These are phyloP conservation scores for Hylomyscus alleni DNA, from an alignment of 2,797 vertebrate species.

Conservation along the genomic window DNA sequence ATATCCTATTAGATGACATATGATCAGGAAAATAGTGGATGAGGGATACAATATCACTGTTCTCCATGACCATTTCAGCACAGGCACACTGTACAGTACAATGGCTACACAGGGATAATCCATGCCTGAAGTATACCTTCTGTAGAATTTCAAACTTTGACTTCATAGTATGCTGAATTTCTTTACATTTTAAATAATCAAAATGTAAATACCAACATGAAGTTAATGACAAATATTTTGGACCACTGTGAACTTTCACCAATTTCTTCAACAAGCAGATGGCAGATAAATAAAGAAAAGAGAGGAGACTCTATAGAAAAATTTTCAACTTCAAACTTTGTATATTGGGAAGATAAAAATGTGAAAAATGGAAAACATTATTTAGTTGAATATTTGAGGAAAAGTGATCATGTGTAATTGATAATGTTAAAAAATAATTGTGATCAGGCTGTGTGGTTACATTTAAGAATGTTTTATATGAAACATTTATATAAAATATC, in stretches of 20 bases:
- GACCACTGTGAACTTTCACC: not conserved
- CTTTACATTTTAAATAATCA: slow-evolving; percentile 34
- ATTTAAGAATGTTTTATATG: slow-evolving; percentile 7
- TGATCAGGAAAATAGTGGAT: not conserved
- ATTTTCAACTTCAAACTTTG: not conserved
- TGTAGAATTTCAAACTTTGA: not conserved
- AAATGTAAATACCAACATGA: slow-evolving; percentile 19
- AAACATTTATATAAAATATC: slow-evolving; percentile 42
- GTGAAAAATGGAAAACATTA: not conserved
- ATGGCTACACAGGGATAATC: not conserved
- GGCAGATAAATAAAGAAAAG: not conserved
- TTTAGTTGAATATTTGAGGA: not conserved
- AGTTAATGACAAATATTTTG: not conserved
- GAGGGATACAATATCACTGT: not conserved
- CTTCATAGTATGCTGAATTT: not conserved
- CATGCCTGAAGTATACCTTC: not conserved
- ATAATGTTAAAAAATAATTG: not conserved
- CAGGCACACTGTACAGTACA: not conserved
- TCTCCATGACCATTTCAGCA: not conserved
- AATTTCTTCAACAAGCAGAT: slow-evolving; percentile 3
- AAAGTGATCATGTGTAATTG: not conserved
- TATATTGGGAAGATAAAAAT: not conserved
- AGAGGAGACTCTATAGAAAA: not conserved
- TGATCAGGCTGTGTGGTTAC: not conserved
- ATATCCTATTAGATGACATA: not conserved